Percentiles rank a stretch among this genome's conserved stretches.
Evolutionary conservation across 2,113 vertebrate species (phyloP).

Genomic region (Actenoides lindsayi): DNA sequence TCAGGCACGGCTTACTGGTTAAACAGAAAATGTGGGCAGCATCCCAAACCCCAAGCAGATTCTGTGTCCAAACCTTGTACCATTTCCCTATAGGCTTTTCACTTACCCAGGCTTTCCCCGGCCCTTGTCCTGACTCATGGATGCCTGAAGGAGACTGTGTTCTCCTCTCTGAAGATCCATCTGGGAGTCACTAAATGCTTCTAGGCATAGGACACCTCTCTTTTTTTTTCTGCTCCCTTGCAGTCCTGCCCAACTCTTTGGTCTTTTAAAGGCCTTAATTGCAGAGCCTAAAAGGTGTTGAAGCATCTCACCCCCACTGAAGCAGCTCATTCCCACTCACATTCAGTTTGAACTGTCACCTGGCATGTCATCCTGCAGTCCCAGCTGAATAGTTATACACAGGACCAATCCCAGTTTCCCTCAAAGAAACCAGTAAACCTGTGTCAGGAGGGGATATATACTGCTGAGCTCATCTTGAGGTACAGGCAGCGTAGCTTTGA

Average conservation of each 20-base stretch:
- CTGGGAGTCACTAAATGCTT: neutral
- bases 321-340: neutral
- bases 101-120: neutral
- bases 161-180: neutral
- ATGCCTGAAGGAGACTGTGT: neutral
- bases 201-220: fast-evolving
- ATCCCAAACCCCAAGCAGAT: neutral
- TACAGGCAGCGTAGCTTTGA: neutral
- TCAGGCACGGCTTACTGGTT: neutral
- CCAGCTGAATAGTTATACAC: neutral
- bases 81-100: neutral
- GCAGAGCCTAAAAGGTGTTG: neutral
- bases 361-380: neutral
- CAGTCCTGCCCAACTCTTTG: neutral
- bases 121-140: neutral
- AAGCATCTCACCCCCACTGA: neutral
- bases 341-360: neutral
- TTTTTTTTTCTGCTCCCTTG: neutral
- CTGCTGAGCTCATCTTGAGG: neutral
- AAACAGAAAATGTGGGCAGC: neutral
- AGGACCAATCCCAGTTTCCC: neutral
- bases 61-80: neutral
- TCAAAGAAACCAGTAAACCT: neutral
- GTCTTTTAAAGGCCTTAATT: neutral
- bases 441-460: neutral